A percentile compares a stretch with the other conserved stretches of the same genome.
Evolutionary conservation across 2,113 vertebrate genomes (phyloP).

Genomic region (Pelobates fuscus): DNA sequence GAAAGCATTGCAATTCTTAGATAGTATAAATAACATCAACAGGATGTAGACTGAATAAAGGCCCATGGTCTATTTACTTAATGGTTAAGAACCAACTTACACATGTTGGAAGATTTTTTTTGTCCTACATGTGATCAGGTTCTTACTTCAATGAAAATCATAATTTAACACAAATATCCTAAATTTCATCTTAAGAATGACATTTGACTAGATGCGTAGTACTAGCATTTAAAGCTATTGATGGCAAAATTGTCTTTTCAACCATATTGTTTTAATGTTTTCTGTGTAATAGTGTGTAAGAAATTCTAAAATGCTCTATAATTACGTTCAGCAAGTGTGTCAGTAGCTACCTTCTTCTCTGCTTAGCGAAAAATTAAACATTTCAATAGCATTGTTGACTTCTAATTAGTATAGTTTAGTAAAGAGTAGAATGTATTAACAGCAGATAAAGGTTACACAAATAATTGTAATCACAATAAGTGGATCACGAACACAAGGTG

Average conservation of each 20-base stretch:
- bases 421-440: slow-evolving; percentile 27
- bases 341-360: neutral
- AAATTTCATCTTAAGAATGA: no score
- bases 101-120: no score
- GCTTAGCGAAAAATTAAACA: slow-evolving; percentile 25
- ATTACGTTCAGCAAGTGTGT: neutral
- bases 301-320: neutral
- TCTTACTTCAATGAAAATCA: no score
- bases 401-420: neutral
- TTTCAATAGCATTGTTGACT: slow-evolving; percentile 5
- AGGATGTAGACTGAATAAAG: no score
- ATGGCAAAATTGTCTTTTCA: neutral
- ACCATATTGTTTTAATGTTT: neutral
- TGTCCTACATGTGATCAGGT: no score
- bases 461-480: slow-evolving; percentile 10
- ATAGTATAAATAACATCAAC: no score
- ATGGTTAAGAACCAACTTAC: no score
- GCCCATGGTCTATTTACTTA: no score
- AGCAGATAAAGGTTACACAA: slow-evolving; percentile 18
- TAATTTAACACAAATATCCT: no score
- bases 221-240: no score
- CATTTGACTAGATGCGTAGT: no score
- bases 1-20: no score
- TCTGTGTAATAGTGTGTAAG: neutral
- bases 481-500: slow-evolving; percentile 6